Conservation (phyloP, 2,113 vertebrate species). For the Rhea americana region DNA sequence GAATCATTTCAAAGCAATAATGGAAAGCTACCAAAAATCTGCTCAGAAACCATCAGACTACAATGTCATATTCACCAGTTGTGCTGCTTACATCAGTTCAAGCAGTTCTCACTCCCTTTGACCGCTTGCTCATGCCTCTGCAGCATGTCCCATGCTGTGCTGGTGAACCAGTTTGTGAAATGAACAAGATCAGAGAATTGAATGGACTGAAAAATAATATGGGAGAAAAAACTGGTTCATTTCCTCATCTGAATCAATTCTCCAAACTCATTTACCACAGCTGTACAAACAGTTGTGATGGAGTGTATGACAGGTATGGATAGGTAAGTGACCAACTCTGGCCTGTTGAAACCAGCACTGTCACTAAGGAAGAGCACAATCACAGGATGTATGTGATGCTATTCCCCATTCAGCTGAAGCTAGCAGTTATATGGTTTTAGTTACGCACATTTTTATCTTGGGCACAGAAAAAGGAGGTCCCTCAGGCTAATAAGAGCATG, state of each 20-base stretch:
- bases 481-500: not conserved
- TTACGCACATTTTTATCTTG: not conserved
- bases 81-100: not conserved
- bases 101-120: not conserved
- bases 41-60: not conserved
- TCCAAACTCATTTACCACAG: not conserved
- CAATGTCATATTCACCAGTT: not conserved
- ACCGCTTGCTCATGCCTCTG: not conserved
- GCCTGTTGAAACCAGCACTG: not conserved
- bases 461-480: not conserved
- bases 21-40: not conserved
- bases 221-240: not conserved
- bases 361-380: not conserved
- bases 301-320: too few relatives aligned
- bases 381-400: not conserved
- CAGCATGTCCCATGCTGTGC: not conserved
- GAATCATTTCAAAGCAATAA: not conserved
- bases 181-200: not conserved
- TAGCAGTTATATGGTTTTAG: not conserved
- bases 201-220: not conserved
- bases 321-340: not conserved
- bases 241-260: not conserved
- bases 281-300: not conserved
- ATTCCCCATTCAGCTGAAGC: not conserved
- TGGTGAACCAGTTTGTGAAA: not conserved